These are phyloP conservation scores for Zapus hudsonius DNA, from an alignment of 2,113 vertebrate genomes.

Conservation along the genomic window DNA sequence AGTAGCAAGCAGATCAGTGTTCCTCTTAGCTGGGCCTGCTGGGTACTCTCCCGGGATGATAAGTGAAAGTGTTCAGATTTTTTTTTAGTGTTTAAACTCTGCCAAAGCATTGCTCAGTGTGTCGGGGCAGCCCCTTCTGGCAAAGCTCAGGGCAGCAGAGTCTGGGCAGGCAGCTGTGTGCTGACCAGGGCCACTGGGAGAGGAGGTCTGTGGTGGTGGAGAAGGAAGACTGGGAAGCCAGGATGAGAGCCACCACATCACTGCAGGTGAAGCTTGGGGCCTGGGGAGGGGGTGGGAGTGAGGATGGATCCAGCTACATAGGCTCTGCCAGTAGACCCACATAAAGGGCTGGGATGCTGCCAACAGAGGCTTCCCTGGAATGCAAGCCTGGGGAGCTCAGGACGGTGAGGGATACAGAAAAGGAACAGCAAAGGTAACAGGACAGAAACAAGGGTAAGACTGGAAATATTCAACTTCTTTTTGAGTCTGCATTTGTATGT, in stretches of 20 bases:
- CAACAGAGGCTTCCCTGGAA: slow-evolving; percentile 55
- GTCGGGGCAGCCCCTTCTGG: slow-evolving; percentile 87
- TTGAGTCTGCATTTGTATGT: background rate
- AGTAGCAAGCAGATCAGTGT: background rate
- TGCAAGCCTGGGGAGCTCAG: slow-evolving; percentile 6
- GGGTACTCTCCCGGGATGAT: slow-evolving; percentile 73
- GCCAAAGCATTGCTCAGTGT: slow-evolving; percentile 83
- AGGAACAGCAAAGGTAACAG: slow-evolving; percentile 50
- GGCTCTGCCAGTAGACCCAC: background rate
- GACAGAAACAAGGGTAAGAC: slow-evolving; percentile 34
- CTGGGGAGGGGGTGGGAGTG: background rate
- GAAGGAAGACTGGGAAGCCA: slow-evolving; percentile 71
- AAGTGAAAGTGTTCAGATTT: slow-evolving; percentile 60
- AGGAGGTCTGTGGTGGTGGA: slow-evolving; percentile 63
- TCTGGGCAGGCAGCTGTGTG: slow-evolving; percentile 57
- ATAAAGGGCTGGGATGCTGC: slow-evolving; percentile 33
- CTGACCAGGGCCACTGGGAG: slow-evolving; percentile 68
- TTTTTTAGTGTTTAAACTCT: slow-evolving; percentile 72
- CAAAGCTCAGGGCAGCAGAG: slow-evolving; percentile 72
- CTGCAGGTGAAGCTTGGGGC: slow-evolving; percentile 85
- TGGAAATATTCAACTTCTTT: background rate
- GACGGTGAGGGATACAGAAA: slow-evolving; percentile 41
- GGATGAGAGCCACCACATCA: slow-evolving; percentile 82
- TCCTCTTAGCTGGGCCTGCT: slow-evolving; percentile 65
- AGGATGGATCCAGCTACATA: background rate